These are phyloP conservation scores for Taurulus bubalis DNA, from an alignment of 2,113 vertebrate species.

Conservation along the genomic window DNA sequence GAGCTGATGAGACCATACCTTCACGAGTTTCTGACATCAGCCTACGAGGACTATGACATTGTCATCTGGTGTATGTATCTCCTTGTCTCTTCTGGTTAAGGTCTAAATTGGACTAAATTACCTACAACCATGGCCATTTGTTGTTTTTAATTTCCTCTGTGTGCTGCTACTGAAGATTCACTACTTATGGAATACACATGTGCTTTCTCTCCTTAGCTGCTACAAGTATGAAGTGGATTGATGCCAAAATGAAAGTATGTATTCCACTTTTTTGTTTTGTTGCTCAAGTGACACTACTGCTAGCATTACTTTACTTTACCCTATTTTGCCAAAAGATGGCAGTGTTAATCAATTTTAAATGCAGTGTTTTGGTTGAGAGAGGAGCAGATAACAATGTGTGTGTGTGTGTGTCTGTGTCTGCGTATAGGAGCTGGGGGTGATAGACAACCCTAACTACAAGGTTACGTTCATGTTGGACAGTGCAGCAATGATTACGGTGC, in stretches of 20 bases:
- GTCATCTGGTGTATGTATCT: slow-evolving; percentile 98
- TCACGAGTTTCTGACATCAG: slow-evolving; percentile 97
- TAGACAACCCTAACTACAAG: slow-evolving; percentile 97
- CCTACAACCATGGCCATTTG: neutral
- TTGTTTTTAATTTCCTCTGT: neutral
- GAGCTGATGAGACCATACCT: slow-evolving; percentile 98
- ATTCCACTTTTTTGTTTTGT: neutral
- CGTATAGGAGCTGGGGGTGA: slow-evolving; percentile 95
- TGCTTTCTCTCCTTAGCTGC: slow-evolving; percentile 87
- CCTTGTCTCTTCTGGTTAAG: neutral
- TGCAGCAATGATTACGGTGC: slow-evolving; percentile 98
- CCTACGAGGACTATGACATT: slow-evolving; percentile 98
- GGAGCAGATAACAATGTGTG: neutral
- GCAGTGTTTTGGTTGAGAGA: neutral
- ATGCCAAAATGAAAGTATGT: slow-evolving; percentile 99
- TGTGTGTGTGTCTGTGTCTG: slow-evolving; percentile 46
- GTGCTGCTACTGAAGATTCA: neutral
- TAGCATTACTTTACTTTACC: slow-evolving; percentile 3
- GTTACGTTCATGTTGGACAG: slow-evolving; percentile 99
- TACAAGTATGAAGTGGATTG: slow-evolving; percentile 99
- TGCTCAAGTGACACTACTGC: neutral
- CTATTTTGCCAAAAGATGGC: slow-evolving; percentile 57
- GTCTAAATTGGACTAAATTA: neutral
- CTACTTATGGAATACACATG: neutral
- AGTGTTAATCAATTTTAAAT: slow-evolving; percentile 39